Base-by-base conservation (phyloP, 23 tunicate genomes). In the Trididemnum miniatum region DNA sequence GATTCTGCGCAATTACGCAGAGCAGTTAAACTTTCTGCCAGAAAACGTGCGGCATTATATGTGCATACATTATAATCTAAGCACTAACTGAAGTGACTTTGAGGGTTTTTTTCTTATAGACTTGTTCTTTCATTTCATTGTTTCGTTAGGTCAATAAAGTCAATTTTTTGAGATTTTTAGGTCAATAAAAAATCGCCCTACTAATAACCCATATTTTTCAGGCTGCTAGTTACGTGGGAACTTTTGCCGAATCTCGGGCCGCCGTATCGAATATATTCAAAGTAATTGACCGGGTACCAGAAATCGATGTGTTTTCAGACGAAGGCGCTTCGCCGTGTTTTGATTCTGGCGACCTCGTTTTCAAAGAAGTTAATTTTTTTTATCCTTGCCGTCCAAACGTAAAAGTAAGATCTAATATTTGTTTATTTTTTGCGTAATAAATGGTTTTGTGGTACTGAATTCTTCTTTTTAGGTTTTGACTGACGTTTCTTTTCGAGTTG, bases 161-260 rank as follows among this genome's bases (percentile, higher is more conserved):
- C n/a, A n/a, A n/a, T n/a, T n/a, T n/a, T n/a, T n/a, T n/a, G n/a
- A n/a, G n/a, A n/a, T n/a, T n/a, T n/a, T n/a, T n/a, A n/a, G n/a
- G n/a, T n/a, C n/a, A n/a, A n/a, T n/a, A n/a, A n/a, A n/a, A n/a
- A n/a, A n/a, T n/a, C n/a, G n/a, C n/a, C n/a, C n/a, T n/a, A n/a
- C n/a, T n/a, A n/a, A n/a, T n/a, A n/a, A n/a, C n/a, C n/a, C n/a
- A n/a, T n/a, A n/a, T 44, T 44, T 44, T 44, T 44, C 59, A 87
- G 91, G 85, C 82, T 20, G 91, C 88, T 18, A 51, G 80, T 38
- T 89, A 91, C 72, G 1, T 78, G 35, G 91, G 89, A 54, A 82
- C 91, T 0, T 67, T 86, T 54, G 52, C 85, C 44, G 82, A 92
- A 15, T 91, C 85, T 2, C 44, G 49, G 28, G 87, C 97, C 23